These are phyloP conservation scores for Drosophila setifemur DNA, from an alignment of 1,140 invertebrate genomes.

Conservation along the genomic window DNA sequence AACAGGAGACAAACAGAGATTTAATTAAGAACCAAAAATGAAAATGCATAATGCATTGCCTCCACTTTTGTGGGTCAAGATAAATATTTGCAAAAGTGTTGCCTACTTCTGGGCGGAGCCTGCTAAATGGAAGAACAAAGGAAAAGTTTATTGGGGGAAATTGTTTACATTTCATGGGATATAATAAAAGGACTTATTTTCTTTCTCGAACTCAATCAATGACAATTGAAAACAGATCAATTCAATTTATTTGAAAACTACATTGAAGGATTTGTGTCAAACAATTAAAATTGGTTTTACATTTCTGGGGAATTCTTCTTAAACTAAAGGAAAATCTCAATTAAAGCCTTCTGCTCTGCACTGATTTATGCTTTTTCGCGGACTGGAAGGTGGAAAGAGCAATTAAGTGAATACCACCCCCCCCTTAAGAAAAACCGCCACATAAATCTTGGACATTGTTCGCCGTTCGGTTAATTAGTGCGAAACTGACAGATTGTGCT, in stretches of 20 bases:
- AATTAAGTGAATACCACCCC: conserved; percentile 21
- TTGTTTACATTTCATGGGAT: too few species aligned
- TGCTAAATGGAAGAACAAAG: too few species aligned
- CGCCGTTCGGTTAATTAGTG: conserved; percentile 33
- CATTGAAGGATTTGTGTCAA: too few species aligned
- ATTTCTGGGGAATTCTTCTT: too few species aligned
- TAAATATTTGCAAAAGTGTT: not conserved
- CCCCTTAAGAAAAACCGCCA: not conserved
- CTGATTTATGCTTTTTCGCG: conserved; percentile 11
- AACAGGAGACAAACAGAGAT: not conserved
- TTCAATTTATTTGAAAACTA: too few species aligned
- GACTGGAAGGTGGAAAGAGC: not conserved
- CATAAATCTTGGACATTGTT: conserved; percentile 41
- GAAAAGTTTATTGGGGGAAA: too few species aligned
- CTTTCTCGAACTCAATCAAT: too few species aligned
- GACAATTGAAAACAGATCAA: too few species aligned
- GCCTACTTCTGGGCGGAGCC: not conserved
- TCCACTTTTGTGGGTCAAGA: not conserved
- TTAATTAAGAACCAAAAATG: not conserved
- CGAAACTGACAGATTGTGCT: conserved; percentile 16
- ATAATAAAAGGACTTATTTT: too few species aligned
- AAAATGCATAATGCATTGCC: not conserved
- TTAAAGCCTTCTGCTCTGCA: too few species aligned
- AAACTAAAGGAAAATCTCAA: too few species aligned
- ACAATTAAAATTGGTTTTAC: too few species aligned